Conservation (phyloP, 2,113 vertebrate species). For the Cheirogaleus medius region DNA sequence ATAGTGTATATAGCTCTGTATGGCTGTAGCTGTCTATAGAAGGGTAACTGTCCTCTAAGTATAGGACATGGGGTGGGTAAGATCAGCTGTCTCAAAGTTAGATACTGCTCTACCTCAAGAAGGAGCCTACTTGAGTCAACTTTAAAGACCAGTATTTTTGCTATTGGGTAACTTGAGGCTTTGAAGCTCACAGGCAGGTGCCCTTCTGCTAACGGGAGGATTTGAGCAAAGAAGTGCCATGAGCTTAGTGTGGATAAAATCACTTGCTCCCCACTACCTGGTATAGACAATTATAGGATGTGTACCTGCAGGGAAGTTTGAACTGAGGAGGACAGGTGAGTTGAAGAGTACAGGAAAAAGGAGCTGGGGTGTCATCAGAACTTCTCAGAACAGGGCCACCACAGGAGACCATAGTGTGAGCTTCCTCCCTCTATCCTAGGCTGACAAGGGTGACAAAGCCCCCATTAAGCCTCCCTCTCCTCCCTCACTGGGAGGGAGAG, state of each 20-base stretch:
- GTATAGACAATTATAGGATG: background rate
- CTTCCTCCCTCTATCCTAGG: background rate
- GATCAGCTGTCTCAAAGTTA: background rate
- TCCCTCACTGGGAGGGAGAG: background rate
- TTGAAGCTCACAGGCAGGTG: background rate
- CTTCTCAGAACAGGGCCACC: background rate
- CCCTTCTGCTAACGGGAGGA: background rate
- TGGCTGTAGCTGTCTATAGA: background rate
- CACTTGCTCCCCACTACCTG: background rate
- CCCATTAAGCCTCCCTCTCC: background rate
- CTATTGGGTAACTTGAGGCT: background rate
- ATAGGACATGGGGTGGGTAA: background rate
- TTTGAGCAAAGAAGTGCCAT: background rate
- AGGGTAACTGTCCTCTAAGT: background rate
- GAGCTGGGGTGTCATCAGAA: background rate
- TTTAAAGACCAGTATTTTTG: background rate
- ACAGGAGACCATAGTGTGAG: background rate
- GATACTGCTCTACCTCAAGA: background rate
- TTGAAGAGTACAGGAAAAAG: background rate
- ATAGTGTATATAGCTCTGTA: background rate
- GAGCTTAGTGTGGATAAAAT: background rate
- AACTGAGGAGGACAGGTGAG: background rate
- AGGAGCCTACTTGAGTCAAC: background rate
- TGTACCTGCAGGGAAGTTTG: background rate
- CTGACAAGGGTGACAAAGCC: background rate